These are phyloP conservation scores for Caenorhabditis panamensis DNA, from an alignment of 2,888 invertebrate genomes.

Conservation along the genomic window DNA sequence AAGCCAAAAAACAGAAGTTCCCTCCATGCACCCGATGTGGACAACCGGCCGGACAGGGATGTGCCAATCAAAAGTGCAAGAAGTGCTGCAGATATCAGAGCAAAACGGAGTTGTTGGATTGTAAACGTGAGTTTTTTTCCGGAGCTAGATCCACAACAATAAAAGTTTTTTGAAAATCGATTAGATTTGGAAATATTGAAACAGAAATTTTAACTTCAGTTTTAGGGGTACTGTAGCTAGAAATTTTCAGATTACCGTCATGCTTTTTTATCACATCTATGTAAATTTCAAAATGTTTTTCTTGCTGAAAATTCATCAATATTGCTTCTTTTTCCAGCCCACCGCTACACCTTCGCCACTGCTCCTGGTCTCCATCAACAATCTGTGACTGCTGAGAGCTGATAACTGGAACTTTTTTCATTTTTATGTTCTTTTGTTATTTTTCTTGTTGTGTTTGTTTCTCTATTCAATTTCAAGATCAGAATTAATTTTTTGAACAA, in stretches of 20 bases:
- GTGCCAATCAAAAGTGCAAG: slow-evolving; percentile 71
- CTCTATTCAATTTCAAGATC: too few species aligned
- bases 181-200: too few species aligned
- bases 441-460: slow-evolving; percentile 4
- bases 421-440: neutral
- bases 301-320: neutral
- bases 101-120: slow-evolving; percentile 66
- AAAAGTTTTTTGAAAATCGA: neutral
- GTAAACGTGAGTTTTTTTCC: slow-evolving; percentile 64
- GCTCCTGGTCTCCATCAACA: neutral
- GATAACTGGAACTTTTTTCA: slow-evolving; percentile 14
- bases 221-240: too few species aligned
- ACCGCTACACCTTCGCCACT: slow-evolving; percentile 38
- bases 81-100: slow-evolving; percentile 77
- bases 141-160: too few species aligned
- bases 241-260: too few species aligned
- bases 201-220: too few species aligned
- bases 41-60: slow-evolving; percentile 76
- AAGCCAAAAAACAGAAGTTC: slow-evolving; percentile 53
- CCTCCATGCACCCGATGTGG: slow-evolving; percentile 73
- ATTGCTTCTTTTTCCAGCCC: slow-evolving; percentile 23
- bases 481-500: too few species aligned
- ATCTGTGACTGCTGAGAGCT: neutral
- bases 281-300: too few species aligned
- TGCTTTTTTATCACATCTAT: too few species aligned